Percentiles rank a stretch among this genome's conserved stretches.
Conservation (phyloP, 2,113 vertebrate genomes). For the Narcine bancroftii region DNA sequence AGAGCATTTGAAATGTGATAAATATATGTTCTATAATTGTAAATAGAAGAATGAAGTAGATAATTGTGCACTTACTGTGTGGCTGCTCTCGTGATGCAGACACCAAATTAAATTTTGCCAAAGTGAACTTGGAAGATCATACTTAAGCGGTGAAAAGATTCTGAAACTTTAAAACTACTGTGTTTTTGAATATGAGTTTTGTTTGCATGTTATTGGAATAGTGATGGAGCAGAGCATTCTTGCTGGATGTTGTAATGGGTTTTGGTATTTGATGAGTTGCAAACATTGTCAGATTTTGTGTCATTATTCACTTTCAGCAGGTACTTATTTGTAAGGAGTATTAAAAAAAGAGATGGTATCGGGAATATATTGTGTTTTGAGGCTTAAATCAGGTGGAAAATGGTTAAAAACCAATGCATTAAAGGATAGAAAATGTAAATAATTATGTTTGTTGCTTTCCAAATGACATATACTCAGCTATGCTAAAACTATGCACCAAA, state of each 20-base stretch:
- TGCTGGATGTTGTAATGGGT: conserved; percentile 6
- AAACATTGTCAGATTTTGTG: neutral
- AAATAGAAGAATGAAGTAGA: neutral
- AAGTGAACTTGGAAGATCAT: neutral
- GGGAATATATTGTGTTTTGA: neutral
- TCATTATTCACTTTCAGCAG: neutral
- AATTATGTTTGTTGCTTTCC: no score
- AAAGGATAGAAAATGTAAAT: neutral
- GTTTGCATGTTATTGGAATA: conserved; percentile 1
- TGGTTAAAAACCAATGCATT: neutral
- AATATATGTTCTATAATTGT: neutral
- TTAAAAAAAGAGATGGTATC: conserved; percentile 5
- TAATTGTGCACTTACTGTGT: neutral
- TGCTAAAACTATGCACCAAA: neutral
- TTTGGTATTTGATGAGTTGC: conserved; percentile 28
- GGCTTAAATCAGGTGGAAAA: neutral
- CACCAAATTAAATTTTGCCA: neutral
- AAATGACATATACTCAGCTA: neutral
- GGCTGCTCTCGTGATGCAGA: no score
- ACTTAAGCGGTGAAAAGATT: neutral
- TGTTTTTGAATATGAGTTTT: neutral
- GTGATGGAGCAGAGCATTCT: neutral
- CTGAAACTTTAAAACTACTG: neutral
- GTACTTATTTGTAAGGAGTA: neutral
- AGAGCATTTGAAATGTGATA: neutral